Base-by-base conservation (phyloP, 1,140 invertebrate species). In the Apocrypta bakeri region DNA sequence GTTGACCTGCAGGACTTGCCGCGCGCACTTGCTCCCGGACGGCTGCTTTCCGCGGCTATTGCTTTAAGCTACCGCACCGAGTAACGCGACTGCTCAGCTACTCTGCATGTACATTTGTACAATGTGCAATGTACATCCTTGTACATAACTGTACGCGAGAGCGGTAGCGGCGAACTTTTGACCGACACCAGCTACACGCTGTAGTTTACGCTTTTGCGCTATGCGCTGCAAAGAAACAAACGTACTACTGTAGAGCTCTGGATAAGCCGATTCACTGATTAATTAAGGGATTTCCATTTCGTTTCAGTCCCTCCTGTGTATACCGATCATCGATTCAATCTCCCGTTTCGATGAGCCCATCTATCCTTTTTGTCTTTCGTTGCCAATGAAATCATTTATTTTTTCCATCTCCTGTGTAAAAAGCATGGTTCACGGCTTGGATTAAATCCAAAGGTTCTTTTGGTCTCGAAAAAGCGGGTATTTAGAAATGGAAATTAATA, bases 231-330 rank as follows among this genome's bases (percentile, higher is more conserved):
- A 72, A 72, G 63, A 81, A 75, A 81, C 72, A 81, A 74, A 68
- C 68, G 68, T 21, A 66, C 61, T 21, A 9, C 64, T 9, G 8
- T n/a, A n/a, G n/a, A n/a, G n/a, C 71, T 61, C 25, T 68, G 79
- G 66, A 74, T 81, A 81, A 75, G 72, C 61, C 37, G 21, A n/a
- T n/a, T n/a, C 40, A 37, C 72, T 81, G 79, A 81, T 81, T 81
- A 81, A 81, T 85, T 86, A 74, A 79, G 48, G 75, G 76, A 83
- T 79, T 79, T 79, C 74, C 76, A 56, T 40, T 79, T 63, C 68
- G 81, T 37, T 33, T 72, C 82, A 63, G 11, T 64, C 31, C 29
- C 72, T 29, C 78, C 21, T 24, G 37, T 31, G 40, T 71, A 75
- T n/a, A n/a, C n/a, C n/a, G n/a, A n/a, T n/a, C n/a, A n/a, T n/a